A percentile compares a stretch with the other conserved stretches of the same genome.
Conservation (phyloP, 2,113 vertebrate genomes). For the Protobothrops flavoviridis region DNA sequence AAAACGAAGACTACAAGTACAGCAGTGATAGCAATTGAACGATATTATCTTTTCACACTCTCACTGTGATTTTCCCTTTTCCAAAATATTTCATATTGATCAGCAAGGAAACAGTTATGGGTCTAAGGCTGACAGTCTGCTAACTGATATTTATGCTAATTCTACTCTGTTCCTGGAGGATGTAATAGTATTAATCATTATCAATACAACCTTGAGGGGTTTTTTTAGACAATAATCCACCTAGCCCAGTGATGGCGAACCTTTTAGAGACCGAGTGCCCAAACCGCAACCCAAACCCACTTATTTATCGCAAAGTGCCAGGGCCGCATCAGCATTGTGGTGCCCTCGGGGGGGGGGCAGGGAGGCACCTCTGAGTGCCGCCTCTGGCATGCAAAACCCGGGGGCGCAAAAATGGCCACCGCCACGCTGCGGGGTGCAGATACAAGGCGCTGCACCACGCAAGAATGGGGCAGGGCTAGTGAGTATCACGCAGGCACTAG, state of each 20-base stretch:
- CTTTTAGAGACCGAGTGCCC: too few species aligned
- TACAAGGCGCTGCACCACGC: too few species aligned
- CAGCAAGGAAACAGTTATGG: background rate
- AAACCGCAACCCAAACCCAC: too few species aligned
- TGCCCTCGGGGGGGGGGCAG: too few species aligned
- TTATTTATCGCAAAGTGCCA: too few species aligned
- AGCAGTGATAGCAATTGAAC: slow-evolving; percentile 1
- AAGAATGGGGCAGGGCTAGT: too few species aligned
- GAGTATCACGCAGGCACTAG: too few species aligned
- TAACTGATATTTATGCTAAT: background rate
- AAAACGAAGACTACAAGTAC: background rate
- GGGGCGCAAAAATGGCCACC: too few species aligned
- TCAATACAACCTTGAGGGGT: background rate
- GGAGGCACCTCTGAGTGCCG: too few species aligned
- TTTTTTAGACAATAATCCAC: background rate
- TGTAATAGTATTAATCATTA: background rate
- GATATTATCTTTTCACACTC: background rate
- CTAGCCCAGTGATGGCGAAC: background rate
- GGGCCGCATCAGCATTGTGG: too few species aligned
- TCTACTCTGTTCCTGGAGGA: background rate
- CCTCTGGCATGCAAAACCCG: too few species aligned
- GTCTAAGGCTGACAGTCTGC: background rate
- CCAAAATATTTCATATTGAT: background rate
- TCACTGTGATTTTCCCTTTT: background rate
- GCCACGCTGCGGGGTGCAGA: too few species aligned